Base-by-base conservation (phyloP, 2,113 vertebrate species). In the Hippocampus comes region DNA sequence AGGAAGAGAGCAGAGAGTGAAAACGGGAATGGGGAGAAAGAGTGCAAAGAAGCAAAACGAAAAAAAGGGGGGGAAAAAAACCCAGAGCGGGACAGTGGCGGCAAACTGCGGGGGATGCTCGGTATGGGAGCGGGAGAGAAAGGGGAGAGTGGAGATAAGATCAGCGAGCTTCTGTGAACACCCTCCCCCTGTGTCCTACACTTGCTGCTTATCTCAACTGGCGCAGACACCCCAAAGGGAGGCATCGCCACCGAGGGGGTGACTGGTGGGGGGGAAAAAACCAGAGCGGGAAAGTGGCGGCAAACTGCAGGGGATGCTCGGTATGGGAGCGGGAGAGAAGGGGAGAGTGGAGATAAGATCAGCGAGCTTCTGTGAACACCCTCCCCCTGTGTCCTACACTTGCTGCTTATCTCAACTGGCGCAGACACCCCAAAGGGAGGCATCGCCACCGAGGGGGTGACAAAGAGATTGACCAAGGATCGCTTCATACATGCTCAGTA, bases 311-410 rank as follows among this genome's bases (percentile, higher is more conserved):
- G 79, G 74, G 85, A 80, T 80, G 77, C 78, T 83, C 55, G 23
- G 78, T 49, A 56, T 82, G 67, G 63, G 78, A 71, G 74, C 79
- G 82, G 27, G 75, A 74, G 76, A 75, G 75, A 80, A 72, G 74
- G 77, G 64, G 79, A 75, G 75, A 79, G 74, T 73, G 76, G n/a
- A 90, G 91, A 93, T 92, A 92, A 91, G 88, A 93, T 93, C 92
- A 86, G 82, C 88, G 87, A 88, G 91, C 89, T 89, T 88, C 90
- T 91, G 89, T 92, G 91, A 92, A 93, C 91, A 92, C 83, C 91
- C 89, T 91, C 90, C 92, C 88, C 89, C 84, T 90, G 91, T 93
- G 91, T 93, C 91, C 89, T 91, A 92, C 90, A 92, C 90, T 91
- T 63, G 81, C 80, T 81, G 88, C 91, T 93, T 93, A 93, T 93